Evolutionary conservation across 2,113 vertebrate genomes (phyloP).

Genomic region (Herpetotheres cachinnans): DNA sequence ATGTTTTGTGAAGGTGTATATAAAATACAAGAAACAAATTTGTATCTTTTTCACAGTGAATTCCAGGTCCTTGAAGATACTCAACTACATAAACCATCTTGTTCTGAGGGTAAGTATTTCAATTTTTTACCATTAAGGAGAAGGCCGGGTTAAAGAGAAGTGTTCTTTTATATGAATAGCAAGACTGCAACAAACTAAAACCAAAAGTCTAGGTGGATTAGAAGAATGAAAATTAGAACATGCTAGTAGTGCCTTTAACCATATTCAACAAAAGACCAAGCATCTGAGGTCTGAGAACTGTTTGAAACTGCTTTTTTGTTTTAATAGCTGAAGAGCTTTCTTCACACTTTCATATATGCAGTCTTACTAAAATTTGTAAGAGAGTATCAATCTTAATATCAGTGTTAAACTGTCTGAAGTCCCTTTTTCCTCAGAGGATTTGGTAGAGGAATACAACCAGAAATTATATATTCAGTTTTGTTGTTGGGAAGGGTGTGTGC

Average conservation of each 20-base stretch:
- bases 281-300: background rate
- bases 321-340: background rate
- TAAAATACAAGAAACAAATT: background rate
- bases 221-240: background rate
- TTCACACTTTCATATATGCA: background rate
- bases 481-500: background rate
- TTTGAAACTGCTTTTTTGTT: background rate
- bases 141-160: background rate
- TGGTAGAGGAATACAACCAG: background rate
- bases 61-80: slow-evolving; percentile 20
- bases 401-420: no score
- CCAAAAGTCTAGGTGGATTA: background rate
- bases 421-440: background rate
- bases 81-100: background rate
- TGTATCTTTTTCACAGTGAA: slow-evolving; percentile 51
- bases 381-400: no score
- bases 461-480: background rate
- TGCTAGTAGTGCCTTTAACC: background rate
- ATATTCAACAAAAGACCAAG: background rate
- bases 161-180: background rate
- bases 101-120: slow-evolving; percentile 56
- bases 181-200: background rate
- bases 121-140: background rate
- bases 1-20: background rate
- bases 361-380: background rate